Conservation (phyloP, 2,113 vertebrate species). For the Coturnix japonica region DNA sequence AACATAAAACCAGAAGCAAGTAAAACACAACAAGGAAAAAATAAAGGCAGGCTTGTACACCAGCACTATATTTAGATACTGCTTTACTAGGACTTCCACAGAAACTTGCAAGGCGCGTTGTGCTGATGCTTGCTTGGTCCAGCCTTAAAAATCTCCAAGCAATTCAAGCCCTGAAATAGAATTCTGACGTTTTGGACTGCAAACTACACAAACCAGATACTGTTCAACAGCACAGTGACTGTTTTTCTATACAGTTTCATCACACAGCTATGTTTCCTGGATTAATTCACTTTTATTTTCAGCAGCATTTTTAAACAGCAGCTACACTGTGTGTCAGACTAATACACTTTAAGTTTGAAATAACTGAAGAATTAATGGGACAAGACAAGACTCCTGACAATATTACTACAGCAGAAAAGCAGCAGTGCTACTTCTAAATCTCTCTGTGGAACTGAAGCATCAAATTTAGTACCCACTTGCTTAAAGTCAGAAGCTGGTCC, state of each 20-base stretch:
- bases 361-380: neutral
- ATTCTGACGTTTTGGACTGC: neutral
- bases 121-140: constrained; percentile 50
- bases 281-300: neutral
- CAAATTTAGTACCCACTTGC: neutral
- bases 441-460: neutral
- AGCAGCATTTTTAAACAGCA: constrained; percentile 9
- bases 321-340: neutral
- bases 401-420: neutral
- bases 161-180: constrained; percentile 54
- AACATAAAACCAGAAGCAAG: neutral
- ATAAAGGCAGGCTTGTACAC: constrained; percentile 52
- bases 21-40: constrained; percentile 21
- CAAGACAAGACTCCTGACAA: neutral
- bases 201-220: constrained; percentile 52
- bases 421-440: neutral
- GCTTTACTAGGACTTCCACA: constrained; percentile 49
- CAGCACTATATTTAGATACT: constrained; percentile 59
- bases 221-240: constrained; percentile 36
- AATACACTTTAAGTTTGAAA: neutral
- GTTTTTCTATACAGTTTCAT: constrained; percentile 24
- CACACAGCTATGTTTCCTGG: neutral
- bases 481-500: neutral
- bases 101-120: constrained; percentile 57
- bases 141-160: constrained; percentile 57